These are phyloP conservation scores for Autographa gamma DNA, from an alignment of 2,888 invertebrate genomes.

Conservation along the genomic window DNA sequence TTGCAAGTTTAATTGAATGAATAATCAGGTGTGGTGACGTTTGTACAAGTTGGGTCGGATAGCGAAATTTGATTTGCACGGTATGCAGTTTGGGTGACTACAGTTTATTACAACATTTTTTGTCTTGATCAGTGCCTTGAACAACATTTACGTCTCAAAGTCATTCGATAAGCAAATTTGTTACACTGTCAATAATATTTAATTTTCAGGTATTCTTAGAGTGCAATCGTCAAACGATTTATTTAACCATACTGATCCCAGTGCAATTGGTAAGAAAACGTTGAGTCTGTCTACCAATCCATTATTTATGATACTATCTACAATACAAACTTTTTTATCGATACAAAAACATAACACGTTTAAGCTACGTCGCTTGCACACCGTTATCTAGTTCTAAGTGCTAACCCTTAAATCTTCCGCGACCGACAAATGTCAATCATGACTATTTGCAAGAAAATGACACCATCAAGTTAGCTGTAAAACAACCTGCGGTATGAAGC, in stretches of 20 bases:
- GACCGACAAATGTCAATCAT: conserved; percentile 27
- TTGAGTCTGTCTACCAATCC: background rate
- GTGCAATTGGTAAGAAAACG: background rate
- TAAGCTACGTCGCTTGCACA: background rate
- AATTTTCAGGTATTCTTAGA: background rate
- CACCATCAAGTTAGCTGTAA: conserved; percentile 41
- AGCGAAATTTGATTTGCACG: conserved; percentile 51
- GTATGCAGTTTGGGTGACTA: conserved; percentile 19
- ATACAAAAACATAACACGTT: background rate
- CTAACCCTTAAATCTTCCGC: conserved; percentile 13
- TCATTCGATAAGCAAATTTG: background rate
- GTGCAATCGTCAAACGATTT: background rate
- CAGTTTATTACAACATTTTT: conserved; percentile 40
- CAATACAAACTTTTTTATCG: background rate
- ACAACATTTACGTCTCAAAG: conserved; percentile 27
- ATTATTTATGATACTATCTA: background rate
- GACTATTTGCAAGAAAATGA: conserved; percentile 38
- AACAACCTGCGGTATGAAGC: conserved; percentile 33
- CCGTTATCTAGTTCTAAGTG: background rate
- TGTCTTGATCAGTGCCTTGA: conserved; percentile 13
- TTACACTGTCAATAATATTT: background rate
- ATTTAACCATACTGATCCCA: background rate
- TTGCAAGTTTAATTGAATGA: conserved; percentile 37
- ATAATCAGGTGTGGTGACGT: conserved; percentile 39
- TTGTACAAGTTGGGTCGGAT: conserved; percentile 46